phyloP scores from a whole-genome alignment of 2,888 invertebrate species.

The Aspidiotus rigidus region DNA sequence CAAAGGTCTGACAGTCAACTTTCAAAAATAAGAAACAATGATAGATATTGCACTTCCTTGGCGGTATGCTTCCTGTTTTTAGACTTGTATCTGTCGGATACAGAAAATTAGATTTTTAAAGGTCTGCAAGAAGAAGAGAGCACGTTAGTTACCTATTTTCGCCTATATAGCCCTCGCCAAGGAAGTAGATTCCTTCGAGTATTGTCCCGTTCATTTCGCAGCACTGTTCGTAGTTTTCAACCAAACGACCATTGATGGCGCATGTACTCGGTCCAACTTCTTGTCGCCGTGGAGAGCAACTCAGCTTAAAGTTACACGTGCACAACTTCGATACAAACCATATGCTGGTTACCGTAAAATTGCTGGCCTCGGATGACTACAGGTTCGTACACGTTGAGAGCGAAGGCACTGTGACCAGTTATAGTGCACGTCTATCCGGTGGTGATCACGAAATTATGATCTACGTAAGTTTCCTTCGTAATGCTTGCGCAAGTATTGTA shows the following conservation, averaged over 20 bases:
- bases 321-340: constrained; percentile 42
- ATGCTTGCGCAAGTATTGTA: not conserved
- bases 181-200: not conserved
- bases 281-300: constrained; percentile 48
- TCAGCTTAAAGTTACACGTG: constrained; percentile 42
- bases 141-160: no score
- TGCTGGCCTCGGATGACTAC: constrained; percentile 46
- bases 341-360: constrained; percentile 43
- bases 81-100: not conserved
- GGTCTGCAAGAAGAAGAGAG: no score
- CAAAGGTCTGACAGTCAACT: no score
- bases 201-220: not conserved
- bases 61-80: not conserved
- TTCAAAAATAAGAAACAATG: not conserved
- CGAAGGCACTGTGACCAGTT: constrained; percentile 46
- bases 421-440: constrained; percentile 44
- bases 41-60: no score
- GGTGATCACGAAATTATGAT: constrained; percentile 50
- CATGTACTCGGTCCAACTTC: constrained; percentile 46
- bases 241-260: constrained; percentile 47
- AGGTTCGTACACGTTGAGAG: constrained; percentile 47
- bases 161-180: no score
- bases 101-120: no score
- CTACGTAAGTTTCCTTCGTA: constrained; percentile 41
- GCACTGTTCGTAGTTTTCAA: constrained; percentile 42